Evolutionary conservation across 2,888 invertebrate species (phyloP), one percentile per base, ranked within the genome.

Genomic region (Catonia carolina): DNA sequence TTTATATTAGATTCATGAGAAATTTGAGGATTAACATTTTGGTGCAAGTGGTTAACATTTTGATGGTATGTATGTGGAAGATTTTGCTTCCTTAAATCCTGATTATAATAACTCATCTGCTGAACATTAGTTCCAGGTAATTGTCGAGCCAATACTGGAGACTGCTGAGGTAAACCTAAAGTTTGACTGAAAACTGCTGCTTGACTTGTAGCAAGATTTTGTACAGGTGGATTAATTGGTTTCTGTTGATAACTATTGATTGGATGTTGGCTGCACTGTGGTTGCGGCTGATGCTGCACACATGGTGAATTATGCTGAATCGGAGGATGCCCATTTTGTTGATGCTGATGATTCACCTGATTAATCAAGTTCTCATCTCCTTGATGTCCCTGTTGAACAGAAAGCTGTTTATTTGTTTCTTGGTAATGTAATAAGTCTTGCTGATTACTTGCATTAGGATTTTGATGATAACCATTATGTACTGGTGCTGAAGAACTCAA

Each of bases 151-250:
- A 52, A 41, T 27, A 56, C 41, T 10, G 56, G 53, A 12, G 53
- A 56, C 42, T 53, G 56, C 20, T 60, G 59, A 14, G 47, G 56
- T 12, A 47, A 14, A 15, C 49, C 50, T 2, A 41, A 27, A n/a
- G 20, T 45, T n/a, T 49, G 53, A 35, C 35, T 8, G 23, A 22
- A 20, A 1, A 41, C 4, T 14, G 51, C 2, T 14, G 20, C 35
- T 42, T 39, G 51, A 51, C 35, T 37, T 61, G 60, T 3, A 10
- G 20, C 35, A 31, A 23, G 42, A 51, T 41, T 37, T 61, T 59
- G 10, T 17, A 41, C 2, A 10, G 45, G 45, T 2, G 20, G 20
- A 45, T 18, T 45, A 6, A 15, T n/a, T 18, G 20, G n/a, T 14
- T 45, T 45, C 10, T 45, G 45, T 45, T 42, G 6, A 53, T 53